phyloP scores from a whole-genome alignment of 1,140 invertebrate genomes.

The Brachionus rubens region DNA sequence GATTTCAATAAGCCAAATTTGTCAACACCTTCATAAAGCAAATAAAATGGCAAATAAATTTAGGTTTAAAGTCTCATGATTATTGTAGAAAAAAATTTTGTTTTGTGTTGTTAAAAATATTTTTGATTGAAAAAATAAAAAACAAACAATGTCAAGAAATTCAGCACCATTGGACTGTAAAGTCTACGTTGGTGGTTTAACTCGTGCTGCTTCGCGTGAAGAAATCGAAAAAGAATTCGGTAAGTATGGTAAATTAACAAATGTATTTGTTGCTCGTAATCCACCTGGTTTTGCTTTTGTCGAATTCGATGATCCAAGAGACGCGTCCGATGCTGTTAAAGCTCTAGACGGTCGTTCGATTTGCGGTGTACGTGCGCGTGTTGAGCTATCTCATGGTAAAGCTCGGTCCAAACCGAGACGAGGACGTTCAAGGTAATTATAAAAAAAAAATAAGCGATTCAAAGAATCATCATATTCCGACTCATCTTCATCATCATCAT shows the following conservation, averaged over 20 bases:
- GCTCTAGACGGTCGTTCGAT: slow-evolving; percentile 85
- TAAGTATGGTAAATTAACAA: slow-evolving; percentile 85
- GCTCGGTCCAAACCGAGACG: not conserved
- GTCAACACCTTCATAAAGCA: no score
- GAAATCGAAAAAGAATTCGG: slow-evolving; percentile 75
- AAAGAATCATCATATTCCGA: no score
- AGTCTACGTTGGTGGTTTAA: slow-evolving; percentile 89
- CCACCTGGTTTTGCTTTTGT: slow-evolving; percentile 81
- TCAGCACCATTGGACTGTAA: slow-evolving; percentile 71
- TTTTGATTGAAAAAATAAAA: not conserved
- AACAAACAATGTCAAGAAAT: not conserved
- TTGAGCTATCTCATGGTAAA: slow-evolving; percentile 80
- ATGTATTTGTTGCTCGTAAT: slow-evolving; percentile 90
- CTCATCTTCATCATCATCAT: no score
- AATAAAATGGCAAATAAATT: no score
- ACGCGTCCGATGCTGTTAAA: slow-evolving; percentile 88
- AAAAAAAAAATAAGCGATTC: not conserved
- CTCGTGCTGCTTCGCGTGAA: slow-evolving; percentile 57
- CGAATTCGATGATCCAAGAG: slow-evolving; percentile 87
- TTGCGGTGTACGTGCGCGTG: slow-evolving; percentile 79
- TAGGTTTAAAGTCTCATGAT: no score
- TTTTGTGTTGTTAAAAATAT: not conserved
- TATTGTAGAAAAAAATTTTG: no score
- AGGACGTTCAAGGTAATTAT: not conserved
- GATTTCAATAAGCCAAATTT: no score